Percentiles rank a stretch among this genome's conserved stretches.
These are phyloP conservation scores for Lycia hirtaria DNA, from an alignment of 2,888 invertebrate genomes.

Conservation along the genomic window DNA sequence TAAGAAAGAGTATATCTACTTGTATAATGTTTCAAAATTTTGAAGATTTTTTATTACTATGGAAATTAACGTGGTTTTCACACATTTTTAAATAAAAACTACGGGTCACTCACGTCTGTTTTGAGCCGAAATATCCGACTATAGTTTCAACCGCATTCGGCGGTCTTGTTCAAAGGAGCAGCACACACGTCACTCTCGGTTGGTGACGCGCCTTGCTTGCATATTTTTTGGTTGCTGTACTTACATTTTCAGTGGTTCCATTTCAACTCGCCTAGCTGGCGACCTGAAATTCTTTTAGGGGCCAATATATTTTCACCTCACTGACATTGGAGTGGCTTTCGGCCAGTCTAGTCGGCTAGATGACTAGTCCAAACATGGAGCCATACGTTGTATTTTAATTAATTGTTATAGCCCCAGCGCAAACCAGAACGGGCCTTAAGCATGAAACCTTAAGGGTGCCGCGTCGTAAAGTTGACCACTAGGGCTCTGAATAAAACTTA, in stretches of 20 bases:
- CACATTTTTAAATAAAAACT: not conserved
- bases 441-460: constrained; percentile 65
- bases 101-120: no score
- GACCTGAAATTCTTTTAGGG: constrained; percentile 31
- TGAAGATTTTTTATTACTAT: no score
- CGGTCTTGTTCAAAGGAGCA: no score
- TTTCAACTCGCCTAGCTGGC: constrained; percentile 1
- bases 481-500: constrained; percentile 56
- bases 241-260: not conserved
- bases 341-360: constrained; percentile 44
- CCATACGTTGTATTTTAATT: constrained; percentile 78
- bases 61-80: no score
- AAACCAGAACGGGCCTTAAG: constrained; percentile 65
- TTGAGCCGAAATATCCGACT: no score
- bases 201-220: no score
- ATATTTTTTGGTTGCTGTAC: not conserved
- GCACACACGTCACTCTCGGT: no score
- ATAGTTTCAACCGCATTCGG: no score
- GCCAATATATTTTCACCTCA: constrained; percentile 39
- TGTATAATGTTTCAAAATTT: no score
- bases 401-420: constrained; percentile 73
- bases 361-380: constrained; percentile 47
- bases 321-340: constrained; percentile 51
- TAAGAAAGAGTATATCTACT: no score
- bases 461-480: constrained; percentile 56